These are phyloP conservation scores for Trichopoda pennipes DNA, from an alignment of 2,888 invertebrate species.

Conservation along the genomic window DNA sequence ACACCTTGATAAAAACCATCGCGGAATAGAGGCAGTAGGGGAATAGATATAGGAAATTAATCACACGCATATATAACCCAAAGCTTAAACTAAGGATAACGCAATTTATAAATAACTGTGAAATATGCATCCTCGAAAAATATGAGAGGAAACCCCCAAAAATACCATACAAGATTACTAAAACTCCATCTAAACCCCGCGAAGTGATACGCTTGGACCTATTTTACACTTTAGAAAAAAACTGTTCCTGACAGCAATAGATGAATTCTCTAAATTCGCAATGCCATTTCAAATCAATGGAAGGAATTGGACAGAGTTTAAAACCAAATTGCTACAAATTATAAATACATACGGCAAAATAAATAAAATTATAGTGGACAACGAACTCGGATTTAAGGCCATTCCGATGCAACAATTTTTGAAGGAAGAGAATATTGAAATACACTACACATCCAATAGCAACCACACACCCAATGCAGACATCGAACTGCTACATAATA, in stretches of 20 bases:
- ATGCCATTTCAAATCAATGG: slow-evolving; percentile 39
- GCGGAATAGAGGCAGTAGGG: slow-evolving; percentile 15
- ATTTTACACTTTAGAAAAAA: slow-evolving; percentile 33
- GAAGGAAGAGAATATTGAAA: slow-evolving; percentile 9
- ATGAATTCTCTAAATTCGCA: slow-evolving; percentile 46
- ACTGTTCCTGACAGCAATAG: slow-evolving; percentile 45
- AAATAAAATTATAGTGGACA: slow-evolving; percentile 60
- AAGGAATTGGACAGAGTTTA: slow-evolving; percentile 48
- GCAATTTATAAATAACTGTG: slow-evolving; percentile 62
- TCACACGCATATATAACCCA: slow-evolving; percentile 57
- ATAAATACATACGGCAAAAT: slow-evolving; percentile 46
- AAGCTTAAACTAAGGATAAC: slow-evolving; percentile 61
- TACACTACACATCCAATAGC: background rate
- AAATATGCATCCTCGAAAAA: slow-evolving; percentile 11
- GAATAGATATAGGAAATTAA: slow-evolving; percentile 31
- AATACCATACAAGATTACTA: slow-evolving; percentile 69
- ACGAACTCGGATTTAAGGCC: slow-evolving; percentile 68
- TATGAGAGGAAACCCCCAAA: slow-evolving; percentile 30
- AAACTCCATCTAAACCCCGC: too few relatives aligned
- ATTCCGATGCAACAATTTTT: slow-evolving; percentile 62
- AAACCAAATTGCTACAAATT: slow-evolving; percentile 42
- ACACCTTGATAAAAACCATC: slow-evolving; percentile 19
- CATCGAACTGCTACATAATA: slow-evolving; percentile 7
- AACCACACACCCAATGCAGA: slow-evolving; percentile 5
- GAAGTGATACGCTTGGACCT: too few relatives aligned